A percentile compares a stretch with the other conserved stretches of the same genome.
These are phyloP conservation scores for human (Homo sapiens) DNA, from an alignment of 2,113 vertebrate species.

Conservation along the genomic window DNA sequence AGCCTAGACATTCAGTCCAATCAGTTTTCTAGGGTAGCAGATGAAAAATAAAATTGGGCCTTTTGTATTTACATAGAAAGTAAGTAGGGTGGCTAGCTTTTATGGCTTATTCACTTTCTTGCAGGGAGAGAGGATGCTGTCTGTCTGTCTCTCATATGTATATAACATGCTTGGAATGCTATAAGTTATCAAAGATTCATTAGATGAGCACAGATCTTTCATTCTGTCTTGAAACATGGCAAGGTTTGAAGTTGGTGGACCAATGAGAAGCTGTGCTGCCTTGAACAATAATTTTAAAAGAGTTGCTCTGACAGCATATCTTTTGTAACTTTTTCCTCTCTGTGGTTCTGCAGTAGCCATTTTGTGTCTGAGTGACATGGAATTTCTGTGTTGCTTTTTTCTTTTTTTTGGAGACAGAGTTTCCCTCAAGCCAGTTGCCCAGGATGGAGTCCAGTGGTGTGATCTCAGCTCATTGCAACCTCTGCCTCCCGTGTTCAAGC, in stretches of 20 bases:
- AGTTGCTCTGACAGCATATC: background rate
- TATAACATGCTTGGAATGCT: background rate
- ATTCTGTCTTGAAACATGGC: background rate
- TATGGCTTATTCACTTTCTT: slow-evolving; percentile 15
- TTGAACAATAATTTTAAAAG: background rate
- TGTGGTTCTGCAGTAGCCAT: background rate
- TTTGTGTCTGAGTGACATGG: background rate
- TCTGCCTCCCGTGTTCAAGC: too few relatives aligned
- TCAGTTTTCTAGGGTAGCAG: slow-evolving; percentile 64
- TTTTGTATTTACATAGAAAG: slow-evolving; percentile 18
- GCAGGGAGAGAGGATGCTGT: background rate
- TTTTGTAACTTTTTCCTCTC: background rate
- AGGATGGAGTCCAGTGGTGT: too few relatives aligned
- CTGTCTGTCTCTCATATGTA: background rate
- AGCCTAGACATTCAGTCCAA: slow-evolving; percentile 81
- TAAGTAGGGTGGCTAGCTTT: background rate
- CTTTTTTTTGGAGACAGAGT: too few relatives aligned
- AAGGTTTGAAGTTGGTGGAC: background rate
- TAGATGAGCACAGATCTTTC: background rate
- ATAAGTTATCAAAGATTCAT: background rate
- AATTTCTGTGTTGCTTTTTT: background rate
- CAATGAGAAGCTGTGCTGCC: background rate
- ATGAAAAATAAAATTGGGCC: background rate
- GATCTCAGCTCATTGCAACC: too few relatives aligned
- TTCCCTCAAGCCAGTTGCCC: too few relatives aligned